Conservation (phyloP, 1,140 invertebrate genomes). For the Pachypeltis micranthus region DNA sequence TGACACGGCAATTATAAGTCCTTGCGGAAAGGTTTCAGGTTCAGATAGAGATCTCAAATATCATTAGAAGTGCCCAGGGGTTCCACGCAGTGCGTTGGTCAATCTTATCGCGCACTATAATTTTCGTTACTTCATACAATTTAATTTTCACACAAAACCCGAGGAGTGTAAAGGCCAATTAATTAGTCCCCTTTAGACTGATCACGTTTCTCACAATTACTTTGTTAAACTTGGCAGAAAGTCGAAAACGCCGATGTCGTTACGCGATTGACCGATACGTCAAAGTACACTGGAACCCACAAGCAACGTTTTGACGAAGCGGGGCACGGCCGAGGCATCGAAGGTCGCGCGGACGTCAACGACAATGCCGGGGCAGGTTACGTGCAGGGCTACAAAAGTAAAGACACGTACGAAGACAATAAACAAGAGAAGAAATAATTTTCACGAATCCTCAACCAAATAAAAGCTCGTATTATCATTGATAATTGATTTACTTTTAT, state of each 20-base stretch:
- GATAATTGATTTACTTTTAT: background rate
- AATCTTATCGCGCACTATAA: too few species aligned
- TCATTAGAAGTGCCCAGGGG: too few species aligned
- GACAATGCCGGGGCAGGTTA: slow-evolving; percentile 69
- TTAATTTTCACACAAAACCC: too few species aligned
- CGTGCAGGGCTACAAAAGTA: slow-evolving; percentile 75
- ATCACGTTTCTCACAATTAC: too few species aligned
- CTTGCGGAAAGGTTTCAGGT: too few species aligned
- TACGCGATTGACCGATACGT: slow-evolving; percentile 76
- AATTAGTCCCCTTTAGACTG: too few species aligned
- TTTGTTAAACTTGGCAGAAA: too few species aligned
- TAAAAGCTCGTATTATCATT: background rate
- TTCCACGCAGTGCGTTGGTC: too few species aligned
- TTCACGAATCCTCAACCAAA: background rate
- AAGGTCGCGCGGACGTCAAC: slow-evolving; percentile 65
- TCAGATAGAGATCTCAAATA: too few species aligned
- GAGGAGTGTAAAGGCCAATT: too few species aligned
- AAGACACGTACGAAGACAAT: slow-evolving; percentile 50
- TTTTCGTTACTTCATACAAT: too few species aligned
- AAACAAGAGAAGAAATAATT: background rate
- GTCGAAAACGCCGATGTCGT: slow-evolving; percentile 39
- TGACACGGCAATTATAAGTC: too few species aligned
- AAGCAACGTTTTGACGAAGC: slow-evolving; percentile 56
- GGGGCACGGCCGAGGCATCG: slow-evolving; percentile 79
- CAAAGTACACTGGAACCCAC: slow-evolving; percentile 82